phyloP scores from a whole-genome alignment of 2,888 invertebrate genomes.

The Ormia ochracea region DNA sequence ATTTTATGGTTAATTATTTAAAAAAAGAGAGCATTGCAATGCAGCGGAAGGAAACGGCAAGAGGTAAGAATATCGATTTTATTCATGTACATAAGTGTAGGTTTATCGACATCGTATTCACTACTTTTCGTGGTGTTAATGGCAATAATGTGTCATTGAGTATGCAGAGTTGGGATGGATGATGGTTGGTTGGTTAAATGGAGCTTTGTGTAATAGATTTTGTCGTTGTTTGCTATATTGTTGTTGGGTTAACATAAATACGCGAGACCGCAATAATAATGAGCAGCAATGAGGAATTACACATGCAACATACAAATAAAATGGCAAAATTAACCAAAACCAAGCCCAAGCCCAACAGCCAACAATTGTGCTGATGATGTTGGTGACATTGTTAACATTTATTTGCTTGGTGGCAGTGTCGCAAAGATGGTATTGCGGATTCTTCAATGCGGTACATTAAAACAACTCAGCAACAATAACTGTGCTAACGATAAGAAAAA shows the following conservation, averaged over 20 bases:
- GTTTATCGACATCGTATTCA: conserved; percentile 19
- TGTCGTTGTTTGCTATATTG: conserved; percentile 34
- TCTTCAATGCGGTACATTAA: conserved; percentile 6
- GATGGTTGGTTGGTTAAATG: conserved; percentile 4
- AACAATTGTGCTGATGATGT: conserved; percentile 34
- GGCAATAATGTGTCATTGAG: conserved; percentile 24
- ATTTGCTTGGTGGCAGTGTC: conserved; percentile 9
- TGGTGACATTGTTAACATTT: background rate
- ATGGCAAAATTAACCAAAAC: conserved; percentile 35
- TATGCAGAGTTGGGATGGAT: conserved; percentile 16
- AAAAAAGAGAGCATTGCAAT: background rate
- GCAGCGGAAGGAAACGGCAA: background rate
- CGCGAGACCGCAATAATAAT: conserved; percentile 49
- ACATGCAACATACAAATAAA: conserved; percentile 45
- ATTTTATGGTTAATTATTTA: conserved; percentile 30
- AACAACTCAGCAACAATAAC: background rate
- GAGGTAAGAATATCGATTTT: conserved; percentile 24
- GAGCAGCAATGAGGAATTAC: conserved; percentile 50
- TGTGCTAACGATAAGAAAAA: background rate
- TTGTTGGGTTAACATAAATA: conserved; percentile 45
- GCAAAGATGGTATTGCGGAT: background rate
- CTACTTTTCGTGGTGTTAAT: conserved; percentile 15
- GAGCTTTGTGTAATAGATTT: conserved; percentile 2
- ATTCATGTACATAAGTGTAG: conserved; percentile 12
- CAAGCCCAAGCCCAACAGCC: conserved; percentile 38